These are phyloP conservation scores for Andrena dorsata DNA, from an alignment of 2,888 invertebrate species.

Conservation along the genomic window DNA sequence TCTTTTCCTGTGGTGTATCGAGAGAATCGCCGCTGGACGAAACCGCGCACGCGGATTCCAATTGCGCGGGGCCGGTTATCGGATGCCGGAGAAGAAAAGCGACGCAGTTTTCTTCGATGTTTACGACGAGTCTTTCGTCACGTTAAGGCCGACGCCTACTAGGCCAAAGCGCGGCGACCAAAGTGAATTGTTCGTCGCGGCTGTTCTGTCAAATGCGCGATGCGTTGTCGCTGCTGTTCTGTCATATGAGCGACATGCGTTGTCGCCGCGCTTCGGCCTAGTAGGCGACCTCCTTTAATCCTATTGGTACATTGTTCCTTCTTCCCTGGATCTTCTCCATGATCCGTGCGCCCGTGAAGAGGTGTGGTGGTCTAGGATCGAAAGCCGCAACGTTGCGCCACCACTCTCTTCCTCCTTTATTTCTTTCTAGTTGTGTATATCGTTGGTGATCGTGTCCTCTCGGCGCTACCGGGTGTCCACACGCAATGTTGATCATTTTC, in stretches of 20 bases:
- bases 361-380: slow-evolving; percentile 4
- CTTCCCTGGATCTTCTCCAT: background rate
- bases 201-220: background rate
- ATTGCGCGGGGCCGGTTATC: slow-evolving; percentile 20
- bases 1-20: background rate
- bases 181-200: background rate
- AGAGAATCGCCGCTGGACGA: slow-evolving; percentile 44
- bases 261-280: too few species aligned
- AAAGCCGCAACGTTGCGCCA: slow-evolving; percentile 4
- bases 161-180: too few species aligned
- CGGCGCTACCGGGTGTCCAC: slow-evolving; percentile 15
- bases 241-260: too few species aligned
- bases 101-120: background rate
- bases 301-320: slow-evolving; percentile 1
- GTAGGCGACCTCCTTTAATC: too few species aligned
- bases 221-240: background rate
- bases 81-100: slow-evolving; percentile 24
- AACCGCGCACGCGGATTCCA: slow-evolving; percentile 53
- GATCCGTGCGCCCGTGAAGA: background rate
- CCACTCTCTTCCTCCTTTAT: background rate
- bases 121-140: too few species aligned
- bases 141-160: too few species aligned
- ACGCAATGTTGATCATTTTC: slow-evolving; percentile 77
- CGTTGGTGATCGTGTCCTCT: slow-evolving; percentile 12
- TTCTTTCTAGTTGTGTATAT: background rate